Evolutionary conservation across 2,888 invertebrate species (phyloP).

Genomic region (Perdita meconis): DNA sequence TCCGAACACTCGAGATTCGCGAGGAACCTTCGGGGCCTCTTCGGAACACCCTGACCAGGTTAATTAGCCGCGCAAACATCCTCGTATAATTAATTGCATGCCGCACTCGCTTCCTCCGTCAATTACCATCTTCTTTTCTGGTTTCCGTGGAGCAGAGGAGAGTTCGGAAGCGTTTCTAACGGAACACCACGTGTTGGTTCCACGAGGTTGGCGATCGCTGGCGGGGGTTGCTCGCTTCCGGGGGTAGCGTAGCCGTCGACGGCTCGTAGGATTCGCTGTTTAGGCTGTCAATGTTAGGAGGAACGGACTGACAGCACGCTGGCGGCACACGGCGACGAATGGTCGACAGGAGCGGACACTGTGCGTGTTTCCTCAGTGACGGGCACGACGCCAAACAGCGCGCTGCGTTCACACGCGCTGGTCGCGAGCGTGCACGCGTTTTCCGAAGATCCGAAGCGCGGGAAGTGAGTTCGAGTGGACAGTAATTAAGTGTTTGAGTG

Average conservation of each 20-base stretch:
- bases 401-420: slow-evolving; percentile 21
- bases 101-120: background rate
- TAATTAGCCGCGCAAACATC: slow-evolving; percentile 22
- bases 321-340: slow-evolving; percentile 58
- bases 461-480: background rate
- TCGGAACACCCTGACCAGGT: slow-evolving; percentile 6
- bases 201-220: slow-evolving; percentile 32
- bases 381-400: slow-evolving; percentile 47
- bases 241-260: slow-evolving; percentile 46
- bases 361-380: slow-evolving; percentile 58
- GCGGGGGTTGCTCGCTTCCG: slow-evolving; percentile 52
- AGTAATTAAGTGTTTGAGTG: background rate
- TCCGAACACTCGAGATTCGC: slow-evolving; percentile 19
- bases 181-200: slow-evolving; percentile 7
- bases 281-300: slow-evolving; percentile 66
- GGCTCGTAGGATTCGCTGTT: slow-evolving; percentile 59
- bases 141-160: background rate
- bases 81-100: background rate
- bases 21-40: slow-evolving; percentile 31
- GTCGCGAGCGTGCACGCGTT: background rate
- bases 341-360: slow-evolving; percentile 55
- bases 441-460: background rate
- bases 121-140: background rate
- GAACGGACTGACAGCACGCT: slow-evolving; percentile 48
- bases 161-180: background rate